Evolutionary conservation across 1,140 invertebrate species (phyloP).

Genomic region (Lerema accius): DNA sequence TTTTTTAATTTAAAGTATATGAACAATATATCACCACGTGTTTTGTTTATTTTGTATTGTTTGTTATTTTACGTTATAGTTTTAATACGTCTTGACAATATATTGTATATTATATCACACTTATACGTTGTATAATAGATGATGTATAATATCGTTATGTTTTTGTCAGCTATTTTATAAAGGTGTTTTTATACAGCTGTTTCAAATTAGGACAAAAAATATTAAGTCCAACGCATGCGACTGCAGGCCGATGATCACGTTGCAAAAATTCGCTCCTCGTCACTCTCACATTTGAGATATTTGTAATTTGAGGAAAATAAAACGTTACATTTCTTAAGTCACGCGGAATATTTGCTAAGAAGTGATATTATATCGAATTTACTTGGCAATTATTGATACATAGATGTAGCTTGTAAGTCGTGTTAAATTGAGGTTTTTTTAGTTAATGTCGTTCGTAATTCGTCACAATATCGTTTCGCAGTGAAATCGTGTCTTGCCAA

Average conservation of each 20-base stretch:
- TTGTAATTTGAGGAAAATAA: not conserved
- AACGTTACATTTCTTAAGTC: not conserved
- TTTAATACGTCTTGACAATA: not conserved
- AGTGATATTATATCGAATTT: constrained; percentile 80
- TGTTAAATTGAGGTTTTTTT: constrained; percentile 31
- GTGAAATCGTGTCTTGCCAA: constrained; percentile 69
- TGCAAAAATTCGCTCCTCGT: not conserved
- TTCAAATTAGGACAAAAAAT: constrained; percentile 17
- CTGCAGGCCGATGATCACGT: not conserved
- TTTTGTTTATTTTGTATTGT: constrained; percentile 23
- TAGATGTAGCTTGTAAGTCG: constrained; percentile 45
- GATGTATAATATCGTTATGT: not conserved
- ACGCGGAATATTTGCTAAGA: constrained; percentile 28
- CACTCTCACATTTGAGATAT: not conserved
- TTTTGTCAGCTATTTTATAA: too few relatives aligned
- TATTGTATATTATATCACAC: not conserved
- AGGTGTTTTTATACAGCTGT: constrained; percentile 9
- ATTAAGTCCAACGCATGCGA: not conserved
- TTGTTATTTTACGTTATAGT: constrained; percentile 18
- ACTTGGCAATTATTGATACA: constrained; percentile 62
- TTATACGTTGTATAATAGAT: not conserved
- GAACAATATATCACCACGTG: too few relatives aligned
- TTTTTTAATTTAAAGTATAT: constrained; percentile 8
- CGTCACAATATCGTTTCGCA: constrained; percentile 56
- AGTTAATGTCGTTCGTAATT: constrained; percentile 33